phyloP scores from a whole-genome alignment of 2,113 vertebrate species.

The Xenopus laevis region DNA sequence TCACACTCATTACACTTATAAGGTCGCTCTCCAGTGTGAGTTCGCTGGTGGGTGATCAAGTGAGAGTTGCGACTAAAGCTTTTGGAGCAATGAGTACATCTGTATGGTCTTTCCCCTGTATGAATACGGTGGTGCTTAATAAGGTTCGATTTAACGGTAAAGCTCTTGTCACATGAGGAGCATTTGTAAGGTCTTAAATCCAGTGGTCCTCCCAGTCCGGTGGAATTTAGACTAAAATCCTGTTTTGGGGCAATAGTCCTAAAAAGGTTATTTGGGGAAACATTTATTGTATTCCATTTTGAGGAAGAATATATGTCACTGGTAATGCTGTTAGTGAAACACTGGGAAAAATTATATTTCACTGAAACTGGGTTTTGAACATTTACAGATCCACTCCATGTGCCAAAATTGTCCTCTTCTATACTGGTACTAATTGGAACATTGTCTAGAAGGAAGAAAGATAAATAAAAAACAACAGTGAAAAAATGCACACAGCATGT shows the following conservation, averaged over 20 bases:
- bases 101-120: constrained; percentile 56
- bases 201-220: constrained; percentile 48
- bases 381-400: not conserved
- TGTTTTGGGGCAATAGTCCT: not conserved
- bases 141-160: constrained; percentile 56
- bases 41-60: constrained; percentile 51
- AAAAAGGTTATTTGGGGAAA: constrained; percentile 4
- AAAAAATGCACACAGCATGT: not conserved
- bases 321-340: constrained; percentile 14
- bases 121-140: constrained; percentile 57
- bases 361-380: constrained; percentile 10
- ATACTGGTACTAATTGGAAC: constrained; percentile 3
- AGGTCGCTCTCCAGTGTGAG: constrained; percentile 47
- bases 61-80: constrained; percentile 54
- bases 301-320: constrained; percentile 16
- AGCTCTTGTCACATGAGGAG: constrained; percentile 56
- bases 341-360: constrained; percentile 14
- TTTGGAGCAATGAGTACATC: constrained; percentile 58
- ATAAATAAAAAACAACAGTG: not conserved
- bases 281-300: constrained; percentile 25
- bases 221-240: not conserved
- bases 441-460: constrained; percentile 6
- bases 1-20: constrained; percentile 46
- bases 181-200: constrained; percentile 56
- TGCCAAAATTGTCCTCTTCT: not conserved